phyloP scores from a whole-genome alignment of 2,797 vertebrate genomes.

The Falco novaeseelandiae region DNA sequence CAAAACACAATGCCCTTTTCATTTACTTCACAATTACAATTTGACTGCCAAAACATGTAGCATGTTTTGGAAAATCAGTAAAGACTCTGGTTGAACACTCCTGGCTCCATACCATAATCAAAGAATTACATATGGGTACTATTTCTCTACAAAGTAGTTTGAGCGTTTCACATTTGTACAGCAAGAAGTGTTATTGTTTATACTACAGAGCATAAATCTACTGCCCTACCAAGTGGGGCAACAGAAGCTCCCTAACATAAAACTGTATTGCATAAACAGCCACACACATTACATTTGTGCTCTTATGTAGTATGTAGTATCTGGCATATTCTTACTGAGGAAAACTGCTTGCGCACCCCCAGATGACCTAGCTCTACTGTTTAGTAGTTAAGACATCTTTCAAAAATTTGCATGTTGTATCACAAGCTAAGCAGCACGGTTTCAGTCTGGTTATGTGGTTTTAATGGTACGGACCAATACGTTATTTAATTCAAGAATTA shows the following conservation, averaged over 20 bases:
- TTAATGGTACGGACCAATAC: neutral
- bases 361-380: neutral
- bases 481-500: neutral
- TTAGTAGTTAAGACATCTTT: neutral
- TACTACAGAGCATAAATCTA: neutral
- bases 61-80: neutral
- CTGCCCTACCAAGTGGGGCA: neutral
- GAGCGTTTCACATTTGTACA: neutral
- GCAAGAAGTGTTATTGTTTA: neutral
- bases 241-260: neutral
- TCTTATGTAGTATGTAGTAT: neutral
- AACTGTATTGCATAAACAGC: neutral
- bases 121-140: neutral
- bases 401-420: neutral
- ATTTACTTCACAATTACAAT: neutral
- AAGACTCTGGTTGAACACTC: neutral
- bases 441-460: neutral
- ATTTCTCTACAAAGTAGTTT: neutral
- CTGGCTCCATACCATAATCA: neutral
- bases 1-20: neutral
- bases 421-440: neutral
- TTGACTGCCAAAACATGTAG: neutral
- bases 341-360: neutral
- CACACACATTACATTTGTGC: neutral
- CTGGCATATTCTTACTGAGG: neutral